A percentile compares a stretch with the other conserved stretches of the same genome.
phyloP scores from a whole-genome alignment of 2,797 vertebrate species.

The Margarornis squamiger region DNA sequence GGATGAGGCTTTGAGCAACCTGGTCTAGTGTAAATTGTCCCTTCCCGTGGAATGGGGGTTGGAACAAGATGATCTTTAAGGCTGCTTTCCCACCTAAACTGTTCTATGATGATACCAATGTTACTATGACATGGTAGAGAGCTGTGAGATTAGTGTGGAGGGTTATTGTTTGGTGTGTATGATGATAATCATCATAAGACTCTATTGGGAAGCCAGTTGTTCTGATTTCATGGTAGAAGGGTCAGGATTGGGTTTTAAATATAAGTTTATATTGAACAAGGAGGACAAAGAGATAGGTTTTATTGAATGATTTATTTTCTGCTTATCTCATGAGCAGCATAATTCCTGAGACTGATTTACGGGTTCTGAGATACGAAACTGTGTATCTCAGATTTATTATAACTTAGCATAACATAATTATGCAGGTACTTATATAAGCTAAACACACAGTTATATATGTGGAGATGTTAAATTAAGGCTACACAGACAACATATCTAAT shows the following conservation, averaged over 20 bases:
- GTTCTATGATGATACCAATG: neutral
- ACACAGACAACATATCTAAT: neutral
- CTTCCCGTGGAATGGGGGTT: neutral
- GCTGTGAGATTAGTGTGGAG: neutral
- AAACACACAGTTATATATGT: neutral
- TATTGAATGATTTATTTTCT: neutral
- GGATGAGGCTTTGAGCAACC: neutral
- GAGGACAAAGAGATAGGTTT: neutral
- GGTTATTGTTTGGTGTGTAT: accelerated
- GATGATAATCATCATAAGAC: neutral
- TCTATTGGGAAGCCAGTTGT: neutral
- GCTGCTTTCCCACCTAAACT: neutral
- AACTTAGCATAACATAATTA: neutral
- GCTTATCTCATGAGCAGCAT: neutral
- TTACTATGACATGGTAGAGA: neutral
- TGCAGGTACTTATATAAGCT: neutral
- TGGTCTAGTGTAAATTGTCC: neutral
- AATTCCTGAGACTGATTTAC: neutral
- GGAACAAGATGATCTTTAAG: neutral
- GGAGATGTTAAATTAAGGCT: neutral
- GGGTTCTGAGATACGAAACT: neutral
- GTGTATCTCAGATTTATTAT: neutral
- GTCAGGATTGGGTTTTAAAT: neutral
- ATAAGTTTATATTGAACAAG: neutral
- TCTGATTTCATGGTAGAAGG: neutral